Conservation (phyloP, 2,888 invertebrate species). For the Pediacus dermestoides region DNA sequence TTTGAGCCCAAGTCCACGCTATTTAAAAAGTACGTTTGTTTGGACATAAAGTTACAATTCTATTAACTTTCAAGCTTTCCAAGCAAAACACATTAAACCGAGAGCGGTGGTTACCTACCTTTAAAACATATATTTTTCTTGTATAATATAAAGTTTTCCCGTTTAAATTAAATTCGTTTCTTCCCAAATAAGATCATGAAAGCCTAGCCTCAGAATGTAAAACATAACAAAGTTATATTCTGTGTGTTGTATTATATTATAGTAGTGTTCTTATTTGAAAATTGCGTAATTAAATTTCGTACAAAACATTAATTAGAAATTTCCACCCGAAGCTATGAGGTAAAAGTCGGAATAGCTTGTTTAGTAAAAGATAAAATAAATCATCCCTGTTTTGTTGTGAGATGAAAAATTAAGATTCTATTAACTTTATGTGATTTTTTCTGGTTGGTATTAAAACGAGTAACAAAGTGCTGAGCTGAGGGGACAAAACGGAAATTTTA, state of each 20-base stretch:
- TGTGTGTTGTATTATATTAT: slow-evolving; percentile 8
- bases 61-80: too few species aligned
- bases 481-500: slow-evolving; percentile 18
- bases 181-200: too few species aligned
- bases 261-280: slow-evolving; percentile 28
- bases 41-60: too few species aligned
- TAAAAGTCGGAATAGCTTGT: slow-evolving; percentile 36
- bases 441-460: slow-evolving; percentile 9
- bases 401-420: slow-evolving; percentile 40
- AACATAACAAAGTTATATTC: slow-evolving; percentile 28
- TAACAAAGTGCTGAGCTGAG: slow-evolving; percentile 16
- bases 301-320: slow-evolving; percentile 41
- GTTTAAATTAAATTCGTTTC: too few species aligned
- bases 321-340: slow-evolving; percentile 39
- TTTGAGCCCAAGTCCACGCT: too few species aligned
- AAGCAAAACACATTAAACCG: too few species aligned
- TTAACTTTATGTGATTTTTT: slow-evolving; percentile 37
- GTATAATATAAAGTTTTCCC: too few species aligned
- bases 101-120: too few species aligned
- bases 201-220: too few species aligned
- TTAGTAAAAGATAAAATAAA: slow-evolving; percentile 36
- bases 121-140: too few species aligned
- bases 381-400: slow-evolving; percentile 31
- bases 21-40: too few species aligned
- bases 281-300: slow-evolving; percentile 40